phyloP scores from a whole-genome alignment of 2,113 vertebrate genomes.

The Gopherus evgoodei region DNA sequence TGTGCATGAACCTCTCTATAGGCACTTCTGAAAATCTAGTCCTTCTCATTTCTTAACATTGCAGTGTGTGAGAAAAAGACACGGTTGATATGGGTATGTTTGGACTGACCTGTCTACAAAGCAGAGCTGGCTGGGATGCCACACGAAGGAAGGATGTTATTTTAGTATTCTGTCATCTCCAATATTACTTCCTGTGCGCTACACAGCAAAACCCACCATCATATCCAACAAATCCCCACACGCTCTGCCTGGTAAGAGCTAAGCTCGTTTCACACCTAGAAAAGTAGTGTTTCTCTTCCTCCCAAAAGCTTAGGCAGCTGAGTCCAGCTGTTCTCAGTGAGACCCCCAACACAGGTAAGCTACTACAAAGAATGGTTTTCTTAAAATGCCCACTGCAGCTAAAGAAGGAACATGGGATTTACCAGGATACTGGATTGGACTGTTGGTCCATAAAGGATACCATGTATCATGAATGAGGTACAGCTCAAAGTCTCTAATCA shows the following conservation, averaged over 20 bases:
- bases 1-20: neutral
- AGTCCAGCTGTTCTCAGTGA: neutral
- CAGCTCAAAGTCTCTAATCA: neutral
- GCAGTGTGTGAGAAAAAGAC: neutral
- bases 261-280: neutral
- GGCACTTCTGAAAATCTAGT: neutral
- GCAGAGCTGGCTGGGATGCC: neutral
- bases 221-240: neutral
- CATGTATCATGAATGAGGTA: neutral
- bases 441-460: neutral
- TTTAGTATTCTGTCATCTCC: neutral
- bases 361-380: neutral
- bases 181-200: neutral
- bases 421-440: neutral
- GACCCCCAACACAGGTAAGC: neutral
- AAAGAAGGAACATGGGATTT: neutral
- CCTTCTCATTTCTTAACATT: neutral
- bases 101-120: neutral
- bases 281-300: neutral
- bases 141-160: neutral
- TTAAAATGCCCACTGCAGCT: neutral
- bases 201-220: neutral
- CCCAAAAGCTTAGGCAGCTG: neutral
- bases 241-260: neutral
- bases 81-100: neutral